phyloP scores from a whole-genome alignment of 2,888 invertebrate species.

The Sminthurinus aureus region DNA sequence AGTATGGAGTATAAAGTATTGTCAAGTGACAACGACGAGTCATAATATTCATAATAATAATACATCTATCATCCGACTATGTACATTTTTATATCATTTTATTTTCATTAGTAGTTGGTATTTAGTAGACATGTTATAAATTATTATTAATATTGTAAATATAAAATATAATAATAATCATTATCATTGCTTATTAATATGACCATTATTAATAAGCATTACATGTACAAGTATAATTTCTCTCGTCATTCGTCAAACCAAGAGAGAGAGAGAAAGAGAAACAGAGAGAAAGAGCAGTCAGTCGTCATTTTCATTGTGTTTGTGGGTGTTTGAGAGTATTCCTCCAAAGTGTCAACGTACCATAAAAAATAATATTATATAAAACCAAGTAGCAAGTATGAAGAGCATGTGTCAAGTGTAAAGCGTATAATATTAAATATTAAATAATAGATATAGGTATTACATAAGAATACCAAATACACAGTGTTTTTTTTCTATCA shows the following conservation, averaged over 20 bases:
- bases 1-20: not conserved
- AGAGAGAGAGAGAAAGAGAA: conserved; percentile 1
- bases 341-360: conserved; percentile 35
- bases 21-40: not conserved
- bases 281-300: too few species aligned
- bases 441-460: not conserved
- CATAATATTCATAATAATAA: not conserved
- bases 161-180: not conserved
- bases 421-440: not conserved
- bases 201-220: not conserved
- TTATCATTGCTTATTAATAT: not conserved
- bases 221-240: not conserved
- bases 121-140: too few species aligned
- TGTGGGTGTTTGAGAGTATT: not conserved
- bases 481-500: not conserved
- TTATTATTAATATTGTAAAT: not conserved
- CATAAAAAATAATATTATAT: conserved; percentile 12
- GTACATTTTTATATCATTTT: not conserved
- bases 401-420: not conserved
- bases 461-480: too few species aligned
- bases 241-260: not conserved
- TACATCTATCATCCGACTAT: not conserved
- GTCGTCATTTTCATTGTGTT: not conserved
- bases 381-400: conserved; percentile 2
- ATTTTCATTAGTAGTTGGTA: too few species aligned